phyloP scores from a whole-genome alignment of 1,140 invertebrate genomes.

The Orius laevigatus region DNA sequence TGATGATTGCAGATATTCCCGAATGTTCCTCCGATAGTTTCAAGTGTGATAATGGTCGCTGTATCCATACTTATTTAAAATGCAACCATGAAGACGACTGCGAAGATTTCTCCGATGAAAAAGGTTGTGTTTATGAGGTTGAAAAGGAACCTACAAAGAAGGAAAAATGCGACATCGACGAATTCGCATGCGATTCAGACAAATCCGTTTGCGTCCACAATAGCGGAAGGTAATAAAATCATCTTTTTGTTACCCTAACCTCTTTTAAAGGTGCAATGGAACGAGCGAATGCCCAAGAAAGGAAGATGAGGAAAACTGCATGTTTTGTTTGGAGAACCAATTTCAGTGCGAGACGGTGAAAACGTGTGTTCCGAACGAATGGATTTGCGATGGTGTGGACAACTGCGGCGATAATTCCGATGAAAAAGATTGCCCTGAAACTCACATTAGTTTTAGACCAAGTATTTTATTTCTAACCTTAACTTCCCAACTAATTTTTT shows the following conservation, averaged over 20 bases:
- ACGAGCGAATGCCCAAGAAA: slow-evolving; percentile 37
- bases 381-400: slow-evolving; percentile 43
- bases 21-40: slow-evolving; percentile 37
- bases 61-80: slow-evolving; percentile 31
- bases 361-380: slow-evolving; percentile 40
- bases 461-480: too few relatives aligned
- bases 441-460: too few relatives aligned
- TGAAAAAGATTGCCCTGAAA: slow-evolving; percentile 28
- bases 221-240: not conserved
- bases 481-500: too few relatives aligned
- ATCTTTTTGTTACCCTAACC: not conserved
- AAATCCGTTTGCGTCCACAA: not conserved
- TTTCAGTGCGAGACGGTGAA: slow-evolving; percentile 29
- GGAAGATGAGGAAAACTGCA: slow-evolving; percentile 37
- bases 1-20: slow-evolving; percentile 31
- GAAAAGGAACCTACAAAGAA: not conserved
- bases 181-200: slow-evolving; percentile 14
- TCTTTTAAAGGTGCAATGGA: slow-evolving; percentile 33
- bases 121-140: slow-evolving; percentile 9
- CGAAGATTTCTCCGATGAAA: slow-evolving; percentile 37
- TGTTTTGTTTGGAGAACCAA: slow-evolving; percentile 23
- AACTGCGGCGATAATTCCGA: slow-evolving; percentile 52
- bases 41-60: slow-evolving; percentile 33
- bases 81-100: slow-evolving; percentile 39
- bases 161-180: slow-evolving; percentile 1